Percentiles rank a stretch among this genome's conserved stretches.
Conservation (phyloP, 2,888 invertebrate genomes). For the Apocheima hispidaria region DNA sequence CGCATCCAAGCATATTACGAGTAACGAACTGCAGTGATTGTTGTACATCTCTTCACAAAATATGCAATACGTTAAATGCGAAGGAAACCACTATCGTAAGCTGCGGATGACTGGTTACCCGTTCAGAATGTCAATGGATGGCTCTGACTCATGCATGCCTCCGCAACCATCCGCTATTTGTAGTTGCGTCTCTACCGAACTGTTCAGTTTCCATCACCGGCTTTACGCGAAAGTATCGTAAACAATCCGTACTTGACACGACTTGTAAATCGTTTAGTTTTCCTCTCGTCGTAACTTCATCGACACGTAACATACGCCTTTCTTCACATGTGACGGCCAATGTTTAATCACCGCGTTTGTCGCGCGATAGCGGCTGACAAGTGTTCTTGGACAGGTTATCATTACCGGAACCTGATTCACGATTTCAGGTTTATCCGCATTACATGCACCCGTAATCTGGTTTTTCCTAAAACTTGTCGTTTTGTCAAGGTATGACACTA, state of each 20-base stretch:
- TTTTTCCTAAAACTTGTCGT: constrained; percentile 42
- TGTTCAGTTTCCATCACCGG: constrained; percentile 44
- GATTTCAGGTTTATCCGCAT: constrained; percentile 42
- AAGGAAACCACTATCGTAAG: constrained; percentile 47
- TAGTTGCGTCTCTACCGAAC: constrained; percentile 34
- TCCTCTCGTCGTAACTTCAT: constrained; percentile 3
- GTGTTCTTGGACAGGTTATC: constrained; percentile 47
- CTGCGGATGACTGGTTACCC: constrained; percentile 38
- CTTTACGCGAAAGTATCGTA: constrained; percentile 38
- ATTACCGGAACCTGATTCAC: constrained; percentile 53
- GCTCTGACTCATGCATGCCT: constrained; percentile 64
- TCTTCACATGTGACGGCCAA: constrained; percentile 10
- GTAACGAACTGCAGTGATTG: too few relatives aligned
- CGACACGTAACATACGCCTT: constrained; percentile 5
- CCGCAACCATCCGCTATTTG: constrained; percentile 58
- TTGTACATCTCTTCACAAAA: neutral
- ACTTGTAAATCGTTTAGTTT: constrained; percentile 17
- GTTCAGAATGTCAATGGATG: constrained; percentile 66
- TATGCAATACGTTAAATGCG: constrained; percentile 26
- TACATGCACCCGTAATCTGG: constrained; percentile 40
- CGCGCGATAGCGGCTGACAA: constrained; percentile 40
- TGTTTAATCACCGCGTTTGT: constrained; percentile 50
- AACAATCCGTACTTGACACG: constrained; percentile 26
- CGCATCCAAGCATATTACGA: too few relatives aligned
- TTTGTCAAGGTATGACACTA: constrained; percentile 10